Base-by-base conservation (phyloP, 2,113 vertebrate species). In the Dicrurus megarhynchus region DNA sequence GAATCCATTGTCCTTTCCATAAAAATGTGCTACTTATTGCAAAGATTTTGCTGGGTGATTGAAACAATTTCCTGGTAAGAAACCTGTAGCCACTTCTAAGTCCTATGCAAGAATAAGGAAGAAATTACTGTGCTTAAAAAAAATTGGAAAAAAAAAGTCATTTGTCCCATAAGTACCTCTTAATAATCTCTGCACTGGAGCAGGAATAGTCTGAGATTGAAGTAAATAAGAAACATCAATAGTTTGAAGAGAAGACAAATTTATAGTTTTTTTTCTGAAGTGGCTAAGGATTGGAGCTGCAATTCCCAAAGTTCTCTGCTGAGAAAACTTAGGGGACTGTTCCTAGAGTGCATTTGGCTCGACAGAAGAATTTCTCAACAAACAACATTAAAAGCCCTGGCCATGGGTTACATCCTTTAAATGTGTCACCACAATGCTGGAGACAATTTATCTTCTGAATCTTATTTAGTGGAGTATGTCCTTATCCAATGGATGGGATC, bases 201-300 rank as follows among this genome's bases (percentile, higher is more conserved):
- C 32, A 71, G 35, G 39, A 78, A 15, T 13, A 78, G 56, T 44
- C 52, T 61, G 53, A 15, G 56, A 33, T 70, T 23, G 14, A 74
- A 46, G 30, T 32, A 33, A 19, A 5, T 15, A 28, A 53, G 8
- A 50, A 35, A 33, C 41, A 55, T 13, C 23, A 41, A 4, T 35
- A 50, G 11, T 46, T 3, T 60, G 21, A 79, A 84, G 28, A n/a
- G 24, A 44, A 79, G 23, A 68, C 4, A 67, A 57, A 60, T 44
- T 9, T 50, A 21, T 14, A 59, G 12, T 0, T 14, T 16, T 26
- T 75, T 80, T 33, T 30, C 14, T 0, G 0, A 65, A 41, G 24
- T 19, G 23, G 16, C 5, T 47, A 2, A 42, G 6, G 41, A 27
- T 27, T 85, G 37, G 50, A 93, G n/a, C 32, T 50, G 49, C 13